phyloP scores from a whole-genome alignment of 1,140 invertebrate species.

The Caerostris extrusa region DNA sequence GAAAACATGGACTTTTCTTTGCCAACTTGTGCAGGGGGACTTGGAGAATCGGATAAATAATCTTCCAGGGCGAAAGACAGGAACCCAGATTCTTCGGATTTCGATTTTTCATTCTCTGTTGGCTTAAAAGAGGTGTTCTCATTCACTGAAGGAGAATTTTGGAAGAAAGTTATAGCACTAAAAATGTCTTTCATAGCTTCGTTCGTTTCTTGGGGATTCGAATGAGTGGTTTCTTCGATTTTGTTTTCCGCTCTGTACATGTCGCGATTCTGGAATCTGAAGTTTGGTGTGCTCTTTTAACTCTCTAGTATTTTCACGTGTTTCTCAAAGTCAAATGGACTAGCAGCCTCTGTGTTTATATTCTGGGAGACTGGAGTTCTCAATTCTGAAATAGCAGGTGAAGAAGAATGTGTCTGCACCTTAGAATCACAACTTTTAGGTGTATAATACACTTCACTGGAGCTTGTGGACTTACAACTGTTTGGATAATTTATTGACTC shows the following conservation, averaged over 20 bases:
- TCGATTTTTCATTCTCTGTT: neutral
- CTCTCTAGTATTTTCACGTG: conserved; percentile 49
- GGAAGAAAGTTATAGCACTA: neutral
- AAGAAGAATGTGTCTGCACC: neutral
- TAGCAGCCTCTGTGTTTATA: neutral
- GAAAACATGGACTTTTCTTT: conserved; percentile 65
- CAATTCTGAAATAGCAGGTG: neutral
- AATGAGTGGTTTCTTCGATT: neutral
- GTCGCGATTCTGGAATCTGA: conserved; percentile 30
- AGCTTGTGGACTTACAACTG: neutral
- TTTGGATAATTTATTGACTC: neutral
- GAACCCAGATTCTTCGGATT: conserved; percentile 5
- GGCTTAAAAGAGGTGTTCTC: too few species aligned
- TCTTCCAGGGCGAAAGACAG: conserved; percentile 47
- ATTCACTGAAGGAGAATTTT: neutral
- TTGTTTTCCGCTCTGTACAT: conserved; percentile 32
- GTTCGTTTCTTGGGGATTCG: neutral
- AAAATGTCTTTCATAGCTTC: neutral
- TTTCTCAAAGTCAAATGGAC: conserved; percentile 64
- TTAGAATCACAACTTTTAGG: neutral
- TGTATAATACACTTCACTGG: neutral
- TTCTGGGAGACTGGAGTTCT: neutral
- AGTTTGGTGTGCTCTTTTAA: conserved; percentile 22
- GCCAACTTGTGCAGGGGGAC: neutral
- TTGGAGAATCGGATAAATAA: conserved; percentile 49